Percentiles rank a stretch among this genome's conserved stretches.
Evolutionary conservation across 2,888 invertebrate genomes (phyloP).

Genomic region (Lysandra coridon): DNA sequence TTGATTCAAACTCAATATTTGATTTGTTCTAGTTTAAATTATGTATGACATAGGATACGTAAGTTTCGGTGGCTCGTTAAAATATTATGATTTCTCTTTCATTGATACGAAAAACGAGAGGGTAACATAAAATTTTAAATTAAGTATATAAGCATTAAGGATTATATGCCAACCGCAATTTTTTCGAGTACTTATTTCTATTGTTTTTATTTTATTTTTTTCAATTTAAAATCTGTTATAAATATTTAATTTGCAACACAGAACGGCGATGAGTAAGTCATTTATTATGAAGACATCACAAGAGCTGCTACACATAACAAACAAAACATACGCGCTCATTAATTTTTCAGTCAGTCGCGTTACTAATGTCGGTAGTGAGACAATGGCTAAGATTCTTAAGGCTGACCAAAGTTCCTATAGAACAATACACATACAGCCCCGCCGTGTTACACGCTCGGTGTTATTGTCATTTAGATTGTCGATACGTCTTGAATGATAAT

Average conservation of each 20-base stretch:
- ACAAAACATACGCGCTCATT: constrained; percentile 64
- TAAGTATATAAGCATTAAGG: too few relatives aligned
- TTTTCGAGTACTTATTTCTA: too few relatives aligned
- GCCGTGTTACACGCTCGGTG: constrained; percentile 65
- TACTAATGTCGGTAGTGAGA: constrained; percentile 57
- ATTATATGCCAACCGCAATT: too few relatives aligned
- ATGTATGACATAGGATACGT: neutral
- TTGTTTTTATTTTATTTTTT: too few relatives aligned
- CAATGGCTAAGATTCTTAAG: constrained; percentile 50
- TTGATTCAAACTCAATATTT: constrained; percentile 16
- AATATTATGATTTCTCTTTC: neutral
- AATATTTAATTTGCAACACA: constrained; percentile 12
- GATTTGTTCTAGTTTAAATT: constrained; percentile 20
- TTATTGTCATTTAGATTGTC: constrained; percentile 65
- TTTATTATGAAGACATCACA: constrained; percentile 39
- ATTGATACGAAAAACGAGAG: neutral
- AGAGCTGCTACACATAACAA: constrained; percentile 37
- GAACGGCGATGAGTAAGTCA: constrained; percentile 34
- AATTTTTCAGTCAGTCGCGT: constrained; percentile 54
- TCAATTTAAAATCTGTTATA: neutral
- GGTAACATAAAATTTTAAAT: neutral
- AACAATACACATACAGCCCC: constrained; percentile 49
- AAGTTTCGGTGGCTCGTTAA: neutral
- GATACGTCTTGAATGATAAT: constrained; percentile 44
- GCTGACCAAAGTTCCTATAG: constrained; percentile 49